Conservation (phyloP, 2,888 invertebrate species). For the Polylopha cassiicola region DNA sequence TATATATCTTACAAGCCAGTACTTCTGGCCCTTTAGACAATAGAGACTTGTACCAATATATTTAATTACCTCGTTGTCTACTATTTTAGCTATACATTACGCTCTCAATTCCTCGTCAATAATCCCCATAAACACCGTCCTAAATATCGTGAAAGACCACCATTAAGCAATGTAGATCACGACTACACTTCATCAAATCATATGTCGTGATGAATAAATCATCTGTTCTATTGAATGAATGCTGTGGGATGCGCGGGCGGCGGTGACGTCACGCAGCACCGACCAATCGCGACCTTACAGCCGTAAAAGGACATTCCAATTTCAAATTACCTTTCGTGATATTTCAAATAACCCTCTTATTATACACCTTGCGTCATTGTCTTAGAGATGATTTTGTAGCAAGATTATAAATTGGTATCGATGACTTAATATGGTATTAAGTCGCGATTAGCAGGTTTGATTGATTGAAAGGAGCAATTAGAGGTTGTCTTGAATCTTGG, state of each 20-base stretch:
- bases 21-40: too few relatives aligned
- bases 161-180: constrained; percentile 45
- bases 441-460: constrained; percentile 25
- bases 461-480: constrained; percentile 30
- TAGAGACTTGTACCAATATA: too few relatives aligned
- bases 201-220: constrained; percentile 56
- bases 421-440: constrained; percentile 33
- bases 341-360: constrained; percentile 2
- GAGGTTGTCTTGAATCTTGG: constrained; percentile 26
- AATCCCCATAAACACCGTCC: constrained; percentile 2
- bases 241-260: constrained; percentile 61
- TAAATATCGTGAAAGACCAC: constrained; percentile 29
- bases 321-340: constrained; percentile 31
- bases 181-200: constrained; percentile 31
- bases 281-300: constrained; percentile 35
- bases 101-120: constrained; percentile 1
- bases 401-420: constrained; percentile 31
- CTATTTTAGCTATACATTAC: too few relatives aligned
- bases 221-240: constrained; percentile 45
- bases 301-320: constrained; percentile 40
- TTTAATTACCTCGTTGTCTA: too few relatives aligned
- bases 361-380: too few relatives aligned
- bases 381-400: too few relatives aligned
- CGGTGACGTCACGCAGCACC: constrained; percentile 48
- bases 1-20: too few relatives aligned